Evolutionary conservation across 2,797 vertebrate genomes (phyloP), one percentile per base, ranked within the genome.

Genomic region (Petrocephalus schoutedeni): DNA sequence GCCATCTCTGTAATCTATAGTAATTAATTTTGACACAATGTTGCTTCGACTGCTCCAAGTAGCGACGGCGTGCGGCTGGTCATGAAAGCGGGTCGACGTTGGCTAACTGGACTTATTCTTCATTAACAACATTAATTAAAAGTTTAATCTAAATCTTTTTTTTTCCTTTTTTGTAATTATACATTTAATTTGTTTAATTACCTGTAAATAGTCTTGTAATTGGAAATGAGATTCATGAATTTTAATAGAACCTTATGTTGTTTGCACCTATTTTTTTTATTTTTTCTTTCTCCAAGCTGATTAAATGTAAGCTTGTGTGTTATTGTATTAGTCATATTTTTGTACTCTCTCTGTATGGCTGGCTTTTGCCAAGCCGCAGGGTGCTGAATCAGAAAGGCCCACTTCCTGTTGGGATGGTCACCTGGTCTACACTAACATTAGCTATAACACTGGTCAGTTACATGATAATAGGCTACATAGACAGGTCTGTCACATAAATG

Each of bases 131-230:
- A 54, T 58, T 64, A 84, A 88, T 85, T 88, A 59, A 85, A 83
- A 88, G 41, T 51, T 64, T 59, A 88, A 88, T 85, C 28, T 7
- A n/a, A 84, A 61, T 67, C 10, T 59, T 64, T 84, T 87, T 85
- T 51, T 49, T 4, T 4, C 10, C n/a, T 86, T 86, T 86, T 86
- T 45, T 59, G 67, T 74, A 84, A 61, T 59, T 61, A 23, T 87
- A 67, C 45, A 88, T 88, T 53, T 88, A 74, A 54, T 49, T 59
- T 67, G 61, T 88, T 64, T 88, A 88, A 88, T 88, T 88, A 64
- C 45, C 80, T 36, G 41, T 32, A 54, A 16, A 84, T 64, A 59
- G 80, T 51, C 80, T 84, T 84, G 58, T 85, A 53, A 54, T 85
- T 88, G 58, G 87, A 45, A 88, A 51, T 21, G 56, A 61, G 21